Evolutionary conservation across 2,113 vertebrate genomes (phyloP).

Genomic region (Hippocampus mohnikei): DNA sequence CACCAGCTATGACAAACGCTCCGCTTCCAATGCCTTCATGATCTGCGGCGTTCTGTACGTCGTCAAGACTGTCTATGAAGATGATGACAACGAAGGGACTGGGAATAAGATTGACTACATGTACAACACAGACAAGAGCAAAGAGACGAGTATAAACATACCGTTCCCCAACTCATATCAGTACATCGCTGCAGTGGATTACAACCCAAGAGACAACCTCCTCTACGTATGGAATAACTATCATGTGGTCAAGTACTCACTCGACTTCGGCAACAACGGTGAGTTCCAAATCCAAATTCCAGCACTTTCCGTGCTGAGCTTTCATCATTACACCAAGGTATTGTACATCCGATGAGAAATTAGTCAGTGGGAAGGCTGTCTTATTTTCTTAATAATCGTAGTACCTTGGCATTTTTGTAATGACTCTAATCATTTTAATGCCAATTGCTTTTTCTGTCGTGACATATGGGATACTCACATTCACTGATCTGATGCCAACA

Average conservation of each 20-base stretch:
- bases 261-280: constrained; percentile 92
- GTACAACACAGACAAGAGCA: constrained; percentile 93
- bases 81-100: constrained; percentile 95
- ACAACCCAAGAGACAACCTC: constrained; percentile 97
- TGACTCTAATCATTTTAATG: constrained; percentile 8
- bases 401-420: constrained; percentile 20
- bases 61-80: constrained; percentile 95
- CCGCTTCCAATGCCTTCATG: constrained; percentile 89
- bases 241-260: constrained; percentile 93
- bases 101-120: constrained; percentile 99
- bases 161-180: constrained; percentile 98
- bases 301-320: no score
- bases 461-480: constrained; percentile 48
- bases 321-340: background rate
- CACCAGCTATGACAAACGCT: constrained; percentile 78
- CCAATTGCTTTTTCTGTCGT: constrained; percentile 23
- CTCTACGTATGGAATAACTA: constrained; percentile 99
- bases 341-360: background rate
- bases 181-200: constrained; percentile 99
- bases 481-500: constrained; percentile 35
- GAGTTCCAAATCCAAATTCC: constrained; percentile 16
- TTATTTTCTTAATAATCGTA: constrained; percentile 8
- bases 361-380: background rate
- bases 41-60: constrained; percentile 91
- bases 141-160: constrained; percentile 86